phyloP scores from a whole-genome alignment of 1,140 invertebrate genomes.

The Temnothorax nylanderi region DNA sequence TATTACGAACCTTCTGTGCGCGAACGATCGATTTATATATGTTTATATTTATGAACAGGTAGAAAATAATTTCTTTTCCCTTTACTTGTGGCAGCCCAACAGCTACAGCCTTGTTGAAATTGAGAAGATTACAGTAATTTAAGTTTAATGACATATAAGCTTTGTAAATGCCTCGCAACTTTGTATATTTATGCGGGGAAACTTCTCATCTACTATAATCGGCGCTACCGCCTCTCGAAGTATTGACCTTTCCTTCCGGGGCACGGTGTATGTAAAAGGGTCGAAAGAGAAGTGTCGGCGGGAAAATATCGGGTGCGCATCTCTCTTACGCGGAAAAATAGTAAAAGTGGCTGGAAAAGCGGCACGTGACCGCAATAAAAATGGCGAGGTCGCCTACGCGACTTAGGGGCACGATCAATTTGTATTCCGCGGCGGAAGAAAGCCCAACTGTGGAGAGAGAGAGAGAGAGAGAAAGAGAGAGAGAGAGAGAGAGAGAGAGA shows the following conservation, averaged over 20 bases:
- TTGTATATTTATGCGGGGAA: not conserved
- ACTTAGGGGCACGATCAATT: slow-evolving; percentile 35
- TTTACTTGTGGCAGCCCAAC: not conserved
- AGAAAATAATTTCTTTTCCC: not conserved
- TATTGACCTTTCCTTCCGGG: slow-evolving; percentile 35
- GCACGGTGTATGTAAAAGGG: not conserved
- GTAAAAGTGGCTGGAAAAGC: slow-evolving; percentile 46
- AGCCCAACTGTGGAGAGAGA: not conserved
- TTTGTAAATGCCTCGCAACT: not conserved
- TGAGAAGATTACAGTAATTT: not conserved
- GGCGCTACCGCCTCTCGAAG: not conserved
- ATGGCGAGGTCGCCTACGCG: slow-evolving; percentile 16
- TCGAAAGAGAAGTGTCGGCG: slow-evolving; percentile 11
- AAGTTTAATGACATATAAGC: slow-evolving; percentile 17
- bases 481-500: too few relatives aligned
- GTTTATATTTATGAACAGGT: slow-evolving; percentile 1
- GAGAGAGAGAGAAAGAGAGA: not conserved
- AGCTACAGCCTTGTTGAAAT: not conserved
- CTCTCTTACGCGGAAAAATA: slow-evolving; percentile 35
- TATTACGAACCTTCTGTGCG: not conserved
- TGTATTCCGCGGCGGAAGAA: slow-evolving; percentile 30
- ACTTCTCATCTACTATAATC: slow-evolving; percentile 7
- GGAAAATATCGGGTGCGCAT: slow-evolving; percentile 32
- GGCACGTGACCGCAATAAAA: slow-evolving; percentile 50
- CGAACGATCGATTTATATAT: not conserved